Evolutionary conservation across 2,888 invertebrate species (phyloP), one percentile per base, ranked within the genome.

Genomic region (Phengaris alcon): DNA sequence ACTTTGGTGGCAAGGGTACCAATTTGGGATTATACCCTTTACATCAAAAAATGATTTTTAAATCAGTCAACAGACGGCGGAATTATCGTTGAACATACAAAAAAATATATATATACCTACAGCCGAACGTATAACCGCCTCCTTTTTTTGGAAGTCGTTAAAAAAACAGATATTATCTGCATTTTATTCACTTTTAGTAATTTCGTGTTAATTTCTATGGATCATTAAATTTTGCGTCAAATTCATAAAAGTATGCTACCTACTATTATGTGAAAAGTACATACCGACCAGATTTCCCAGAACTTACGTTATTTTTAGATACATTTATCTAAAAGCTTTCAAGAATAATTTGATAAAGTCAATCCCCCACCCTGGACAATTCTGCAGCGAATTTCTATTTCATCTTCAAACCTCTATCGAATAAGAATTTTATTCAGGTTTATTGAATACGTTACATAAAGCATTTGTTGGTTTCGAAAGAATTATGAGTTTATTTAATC

Each of bases 381-480:
- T 52, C 54, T 6, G 52, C 22, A 54, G 22, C 77, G 74, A 76
- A 77, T 76, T 77, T 75, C 77, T 76, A 77, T 76, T 76, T 68
- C 72, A 76, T 70, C 77, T 74, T 75, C 75, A 77, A 77, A 77
- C 76, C 76, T 77, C 69, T 68, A 70, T 64, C 76, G 77, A 77
- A 76, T 74, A 77, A 64, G 76, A 77, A 77, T 75, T 76, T 76
- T 73, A 75, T 75, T 73, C 68, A 73, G 52, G 51, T 54, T 52
- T 72, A 72, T 54, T 69, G 69, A 48, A 69, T 69, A 69, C 69
- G 9, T 51, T 10, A 70, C 15, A 51, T 15, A 70, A 51, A 70
- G 70, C 70, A 10, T 22, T 70, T 48, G 70, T 70, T 51, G 70
- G 15, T 64, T 35, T 44, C 35, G 12, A 59, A 59, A 44, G 52